phyloP scores from a whole-genome alignment of 2,113 vertebrate genomes.

The Proteles cristata region DNA sequence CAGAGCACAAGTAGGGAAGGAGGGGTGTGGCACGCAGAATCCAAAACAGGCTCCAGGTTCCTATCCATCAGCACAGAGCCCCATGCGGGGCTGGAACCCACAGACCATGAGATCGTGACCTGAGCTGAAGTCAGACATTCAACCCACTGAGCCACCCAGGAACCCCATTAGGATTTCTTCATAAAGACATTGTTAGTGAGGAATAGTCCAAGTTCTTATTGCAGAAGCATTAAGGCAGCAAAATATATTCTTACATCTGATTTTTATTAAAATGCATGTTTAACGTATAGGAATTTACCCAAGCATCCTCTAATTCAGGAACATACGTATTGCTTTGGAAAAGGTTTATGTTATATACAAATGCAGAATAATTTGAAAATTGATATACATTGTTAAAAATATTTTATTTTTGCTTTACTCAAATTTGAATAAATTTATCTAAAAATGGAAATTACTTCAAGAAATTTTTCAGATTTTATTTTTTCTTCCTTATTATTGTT shows the following conservation, averaged over 20 bases:
- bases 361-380: not conserved
- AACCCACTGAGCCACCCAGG: no score
- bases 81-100: no score
- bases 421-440: not conserved
- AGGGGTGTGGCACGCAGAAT: no score
- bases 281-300: not conserved
- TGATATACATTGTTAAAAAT: not conserved
- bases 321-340: not conserved
- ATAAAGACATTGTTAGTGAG: not conserved
- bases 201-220: not conserved
- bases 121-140: no score
- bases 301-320: not conserved
- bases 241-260: not conserved
- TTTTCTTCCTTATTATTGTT: not conserved
- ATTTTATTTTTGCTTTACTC: not conserved
- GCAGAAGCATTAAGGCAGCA: not conserved
- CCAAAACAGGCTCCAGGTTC: no score
- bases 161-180: not conserved
- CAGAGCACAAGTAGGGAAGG: no score
- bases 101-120: no score
- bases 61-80: no score
- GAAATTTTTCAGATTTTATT: not conserved
- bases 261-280: constrained; percentile 15
- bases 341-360: not conserved
- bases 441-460: not conserved